phyloP scores from a whole-genome alignment of 2,113 vertebrate species.

The Ictidomys tridecemlineatus region DNA sequence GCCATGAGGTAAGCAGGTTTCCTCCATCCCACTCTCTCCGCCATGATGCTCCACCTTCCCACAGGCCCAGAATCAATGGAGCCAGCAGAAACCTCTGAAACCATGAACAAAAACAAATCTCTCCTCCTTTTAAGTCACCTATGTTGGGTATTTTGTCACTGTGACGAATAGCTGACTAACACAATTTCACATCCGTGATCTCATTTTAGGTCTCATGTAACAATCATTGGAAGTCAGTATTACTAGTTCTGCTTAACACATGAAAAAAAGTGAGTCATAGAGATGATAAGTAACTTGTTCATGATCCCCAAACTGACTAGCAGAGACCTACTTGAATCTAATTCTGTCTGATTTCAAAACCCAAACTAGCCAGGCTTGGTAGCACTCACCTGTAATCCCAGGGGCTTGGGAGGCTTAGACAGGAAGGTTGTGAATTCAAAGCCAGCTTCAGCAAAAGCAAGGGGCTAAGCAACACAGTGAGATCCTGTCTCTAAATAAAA shows the following conservation, averaged over 20 bases:
- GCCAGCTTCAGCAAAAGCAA: too few species aligned
- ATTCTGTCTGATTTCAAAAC: conserved; percentile 49
- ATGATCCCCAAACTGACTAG: neutral
- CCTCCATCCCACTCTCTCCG: neutral
- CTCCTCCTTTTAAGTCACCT: neutral
- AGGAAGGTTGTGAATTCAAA: too few species aligned
- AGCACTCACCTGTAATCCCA: too few species aligned
- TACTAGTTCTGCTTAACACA: neutral
- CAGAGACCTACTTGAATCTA: neutral
- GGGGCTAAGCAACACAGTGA: too few species aligned
- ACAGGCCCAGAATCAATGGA: neutral
- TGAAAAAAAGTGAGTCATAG: neutral
- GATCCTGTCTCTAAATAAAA: too few species aligned
- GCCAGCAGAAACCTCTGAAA: neutral
- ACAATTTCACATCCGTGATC: neutral
- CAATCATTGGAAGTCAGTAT: neutral
- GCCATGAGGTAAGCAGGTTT: neutral
- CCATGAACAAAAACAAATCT: neutral
- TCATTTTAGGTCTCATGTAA: conserved; percentile 7
- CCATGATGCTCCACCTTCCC: neutral
- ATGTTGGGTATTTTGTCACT: neutral
- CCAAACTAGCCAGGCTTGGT: too few species aligned
- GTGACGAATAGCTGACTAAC: neutral
- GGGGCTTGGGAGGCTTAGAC: too few species aligned
- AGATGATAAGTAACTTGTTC: neutral